Evolutionary conservation across 2,888 invertebrate genomes (phyloP), one percentile per base, ranked within the genome.

Genomic region (Euzetes globulus): DNA sequence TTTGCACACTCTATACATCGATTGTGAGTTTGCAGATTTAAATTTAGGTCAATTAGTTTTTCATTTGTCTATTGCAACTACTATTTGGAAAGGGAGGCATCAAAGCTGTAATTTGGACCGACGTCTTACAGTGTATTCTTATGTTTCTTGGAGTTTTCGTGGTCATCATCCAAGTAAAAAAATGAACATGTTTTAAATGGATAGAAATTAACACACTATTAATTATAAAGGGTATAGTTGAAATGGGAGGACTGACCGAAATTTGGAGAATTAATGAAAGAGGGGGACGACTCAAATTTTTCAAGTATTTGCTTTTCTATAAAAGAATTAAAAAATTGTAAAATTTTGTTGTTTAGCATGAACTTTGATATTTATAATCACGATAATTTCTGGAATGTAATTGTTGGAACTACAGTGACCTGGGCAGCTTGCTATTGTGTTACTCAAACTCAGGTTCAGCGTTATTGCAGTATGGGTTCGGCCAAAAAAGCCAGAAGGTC

Each of bases 361-460:
- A 55, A 72, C 7, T 74, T 74, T 63, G 55, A 75, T 47, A n/a
- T 63, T 19, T 75, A 75, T 25, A 63, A 68, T 33, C 60, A 63
- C 29, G 75, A 75, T 37, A 75, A 63, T 17, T 41, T 74, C 19
- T 75, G 75, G 75, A 72, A 68, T 37, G 73, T 73, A 17, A 15
- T 74, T 4, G 13, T 37, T 7, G 73, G 73, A 22, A 52, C 70
- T 11, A 85, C 92, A 70, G 91, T 92, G 82, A 91, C 92, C 89
- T 91, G 91, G 0, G 83, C 92, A 0, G 91, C 91, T n/a, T 88
- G 91, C 81, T 91, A 91, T 81, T 92, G 92, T 1, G 92, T 92
- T 81, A 91, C 92, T 80, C 92, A 92, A 82, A 92, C 91, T 80
- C 91, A 92, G 80, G 92, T 92, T 71, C 92, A 92, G 80, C 86